Percentiles rank a stretch among this genome's conserved stretches.
Evolutionary conservation across 1,140 invertebrate species (phyloP).

Genomic region (Epicauta chinensis): DNA sequence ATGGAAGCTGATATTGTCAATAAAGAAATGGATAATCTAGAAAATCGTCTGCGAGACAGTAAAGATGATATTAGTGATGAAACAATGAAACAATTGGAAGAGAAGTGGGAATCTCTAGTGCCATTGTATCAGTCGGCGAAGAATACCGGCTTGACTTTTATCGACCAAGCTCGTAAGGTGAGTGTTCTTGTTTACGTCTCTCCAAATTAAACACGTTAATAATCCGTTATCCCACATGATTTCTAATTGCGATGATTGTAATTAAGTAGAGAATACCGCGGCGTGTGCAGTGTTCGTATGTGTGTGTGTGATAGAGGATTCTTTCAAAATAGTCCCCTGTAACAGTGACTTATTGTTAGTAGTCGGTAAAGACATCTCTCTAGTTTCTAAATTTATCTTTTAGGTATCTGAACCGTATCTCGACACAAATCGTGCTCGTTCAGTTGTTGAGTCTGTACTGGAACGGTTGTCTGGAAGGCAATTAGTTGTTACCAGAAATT

Average conservation of each 20-base stretch:
- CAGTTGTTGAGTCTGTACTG: conserved; percentile 63
- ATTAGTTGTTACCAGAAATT: conserved; percentile 57
- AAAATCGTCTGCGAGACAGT: conserved; percentile 48
- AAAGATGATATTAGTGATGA: conserved; percentile 47
- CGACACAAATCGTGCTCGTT: conserved; percentile 60
- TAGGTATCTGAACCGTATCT: conserved; percentile 70
- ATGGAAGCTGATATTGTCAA: conserved; percentile 59
- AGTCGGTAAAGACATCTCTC: conserved; percentile 12
- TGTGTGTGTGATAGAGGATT: no score
- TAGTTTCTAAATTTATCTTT: conserved; percentile 37
- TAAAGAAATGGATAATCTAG: conserved; percentile 60
- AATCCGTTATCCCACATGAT: no score
- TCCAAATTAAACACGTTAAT: no score
- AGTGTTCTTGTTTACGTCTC: not conserved
- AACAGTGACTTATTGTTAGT: not conserved
- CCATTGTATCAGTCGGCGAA: conserved; percentile 55
- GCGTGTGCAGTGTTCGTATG: no score
- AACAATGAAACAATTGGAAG: conserved; percentile 50
- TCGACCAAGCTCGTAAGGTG: conserved; percentile 58
- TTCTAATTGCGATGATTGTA: no score
- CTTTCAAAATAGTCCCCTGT: no score
- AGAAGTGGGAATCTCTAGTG: conserved; percentile 56
- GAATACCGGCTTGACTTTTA: conserved; percentile 60
- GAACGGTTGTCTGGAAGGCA: conserved; percentile 64
- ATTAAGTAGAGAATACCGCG: no score